Evolutionary conservation across 2,113 vertebrate genomes (phyloP), one percentile per base, ranked within the genome.

Genomic region (Mirounga angustirostris): DNA sequence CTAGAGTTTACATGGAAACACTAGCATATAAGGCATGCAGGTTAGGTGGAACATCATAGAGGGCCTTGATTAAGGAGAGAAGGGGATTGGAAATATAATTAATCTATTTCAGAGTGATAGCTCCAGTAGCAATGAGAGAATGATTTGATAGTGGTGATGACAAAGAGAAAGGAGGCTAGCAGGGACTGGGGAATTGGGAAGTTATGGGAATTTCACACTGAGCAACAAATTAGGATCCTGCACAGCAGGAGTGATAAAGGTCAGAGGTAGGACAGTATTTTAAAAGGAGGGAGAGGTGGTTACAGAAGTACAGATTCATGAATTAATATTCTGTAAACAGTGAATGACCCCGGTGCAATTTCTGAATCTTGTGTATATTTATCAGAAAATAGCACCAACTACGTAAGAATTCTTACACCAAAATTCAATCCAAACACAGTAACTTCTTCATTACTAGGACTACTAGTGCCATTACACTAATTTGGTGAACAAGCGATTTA

Each of bases 131-230:
- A 24, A 4, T 30, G 52, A 54, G 33, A 54, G 54, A 43, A 33
- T 7, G 7, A 40, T 46, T 26, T 54, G 8, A 43, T 67, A 11
- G 22, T n/a, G 11, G 7, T 7, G 13, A 71, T 10, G 11, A 56
- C 4, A 59, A 67, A 59, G 11, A 3, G 33, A 0, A 22, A 58
- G n/a, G 40, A 28, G 11, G 24, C 1, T 61, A 12, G 14, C 19
- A 7, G 19, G 22, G 28, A 2, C 2, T 69, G 2, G 3, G 28
- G 28, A 28, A 65, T 65, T 65, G 63, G 13, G 0, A 3, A 0
- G 16, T 73, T 19, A n/a, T 13, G 22, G 54, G 5, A 54, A 74
- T n/a, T 93, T 69, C 16, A 80, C 0, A 0, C 5, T 63, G n/a
- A 88, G 12, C 8, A 82, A 85, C 5, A 56, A 18, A 9, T 93